Evolutionary conservation across 2,113 vertebrate species (phyloP).

Genomic region (Arenaria interpres): DNA sequence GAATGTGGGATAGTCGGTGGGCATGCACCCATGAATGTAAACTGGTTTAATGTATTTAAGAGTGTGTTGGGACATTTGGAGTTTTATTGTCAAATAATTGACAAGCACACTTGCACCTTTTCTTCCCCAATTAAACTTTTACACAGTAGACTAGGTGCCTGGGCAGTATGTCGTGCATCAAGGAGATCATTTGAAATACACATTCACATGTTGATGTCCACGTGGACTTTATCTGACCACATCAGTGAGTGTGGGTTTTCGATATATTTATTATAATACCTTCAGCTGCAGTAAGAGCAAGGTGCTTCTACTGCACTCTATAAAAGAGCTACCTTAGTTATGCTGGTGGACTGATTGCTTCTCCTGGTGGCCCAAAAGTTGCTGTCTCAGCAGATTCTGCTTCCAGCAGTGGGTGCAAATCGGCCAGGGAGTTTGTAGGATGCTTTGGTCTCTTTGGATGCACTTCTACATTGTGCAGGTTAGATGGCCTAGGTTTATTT

Average conservation of each 20-base stretch:
- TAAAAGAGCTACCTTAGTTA: background rate
- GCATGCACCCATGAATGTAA: background rate
- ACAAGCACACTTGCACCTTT: background rate
- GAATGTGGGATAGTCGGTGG: background rate
- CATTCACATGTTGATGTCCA: background rate
- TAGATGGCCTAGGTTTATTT: background rate
- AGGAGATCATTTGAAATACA: background rate
- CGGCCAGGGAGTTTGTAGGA: background rate
- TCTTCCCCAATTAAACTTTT: background rate
- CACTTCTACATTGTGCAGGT: background rate
- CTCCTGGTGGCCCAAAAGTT: background rate
- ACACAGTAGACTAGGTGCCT: background rate
- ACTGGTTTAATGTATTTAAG: background rate
- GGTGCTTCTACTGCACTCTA: background rate
- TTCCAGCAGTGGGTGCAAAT: background rate
- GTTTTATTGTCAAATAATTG: background rate
- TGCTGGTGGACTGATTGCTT: background rate
- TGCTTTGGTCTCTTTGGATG: background rate
- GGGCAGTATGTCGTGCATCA: background rate
- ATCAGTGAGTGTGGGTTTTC: background rate
- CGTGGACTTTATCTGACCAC: background rate
- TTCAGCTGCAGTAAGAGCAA: background rate
- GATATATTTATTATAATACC: background rate
- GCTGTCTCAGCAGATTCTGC: background rate
- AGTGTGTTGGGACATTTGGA: background rate